phyloP scores from a whole-genome alignment of 2,797 vertebrate species.

The Gymnopithys bicolor region DNA sequence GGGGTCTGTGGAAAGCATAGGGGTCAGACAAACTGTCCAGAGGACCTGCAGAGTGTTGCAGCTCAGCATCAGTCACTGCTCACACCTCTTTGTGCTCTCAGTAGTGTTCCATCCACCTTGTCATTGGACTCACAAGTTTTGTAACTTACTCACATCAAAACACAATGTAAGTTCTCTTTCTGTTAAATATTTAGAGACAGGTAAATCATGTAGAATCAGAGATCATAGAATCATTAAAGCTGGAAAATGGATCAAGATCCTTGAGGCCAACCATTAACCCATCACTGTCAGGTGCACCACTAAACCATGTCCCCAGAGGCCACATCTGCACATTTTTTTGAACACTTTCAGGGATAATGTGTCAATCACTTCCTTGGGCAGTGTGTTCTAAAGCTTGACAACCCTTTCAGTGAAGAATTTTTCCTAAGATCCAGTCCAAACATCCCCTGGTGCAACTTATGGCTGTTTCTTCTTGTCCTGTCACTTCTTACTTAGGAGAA shows the following conservation, averaged over 20 bases:
- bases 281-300: neutral
- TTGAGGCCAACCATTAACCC: neutral
- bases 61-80: rapidly evolving
- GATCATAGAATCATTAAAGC: neutral
- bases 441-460: neutral
- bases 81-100: rapidly evolving
- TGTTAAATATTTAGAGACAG: neutral
- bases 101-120: neutral
- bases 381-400: neutral
- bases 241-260: neutral
- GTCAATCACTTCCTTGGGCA: neutral
- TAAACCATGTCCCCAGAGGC: neutral
- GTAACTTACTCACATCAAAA: neutral
- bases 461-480: neutral
- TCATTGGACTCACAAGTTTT: rapidly evolving
- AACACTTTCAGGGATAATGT: neutral
- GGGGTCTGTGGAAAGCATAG: neutral
- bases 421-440: neutral
- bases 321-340: neutral
- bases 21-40: rapidly evolving
- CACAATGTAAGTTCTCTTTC: neutral
- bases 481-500: neutral
- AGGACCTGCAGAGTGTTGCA: rapidly evolving
- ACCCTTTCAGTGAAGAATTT: neutral
- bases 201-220: neutral